Conservation (phyloP, 2,888 invertebrate genomes). For the Troides aeacus region DNA sequence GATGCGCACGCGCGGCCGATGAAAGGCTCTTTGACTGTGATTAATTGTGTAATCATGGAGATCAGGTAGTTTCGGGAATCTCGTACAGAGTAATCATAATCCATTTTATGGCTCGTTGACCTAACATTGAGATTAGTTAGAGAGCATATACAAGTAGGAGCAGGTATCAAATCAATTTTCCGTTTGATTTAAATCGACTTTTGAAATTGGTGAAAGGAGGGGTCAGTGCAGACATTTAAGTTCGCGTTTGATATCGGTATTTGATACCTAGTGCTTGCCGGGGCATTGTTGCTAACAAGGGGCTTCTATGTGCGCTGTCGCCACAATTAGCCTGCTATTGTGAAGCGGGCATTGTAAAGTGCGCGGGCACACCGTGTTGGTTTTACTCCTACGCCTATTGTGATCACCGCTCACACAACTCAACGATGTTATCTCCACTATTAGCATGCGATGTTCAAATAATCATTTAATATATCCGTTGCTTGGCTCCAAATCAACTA, state of each 20-base stretch:
- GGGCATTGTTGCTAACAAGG: constrained; percentile 49
- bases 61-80: constrained; percentile 70
- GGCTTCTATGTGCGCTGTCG: constrained; percentile 62
- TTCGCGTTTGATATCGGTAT: constrained; percentile 15
- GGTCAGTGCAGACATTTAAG: constrained; percentile 14
- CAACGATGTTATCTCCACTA: constrained; percentile 70
- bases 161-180: constrained; percentile 22
- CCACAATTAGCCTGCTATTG: constrained; percentile 76
- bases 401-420: constrained; percentile 62
- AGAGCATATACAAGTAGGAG: constrained; percentile 38
- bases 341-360: constrained; percentile 42
- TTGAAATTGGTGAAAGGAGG: constrained; percentile 20
- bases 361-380: constrained; percentile 64
- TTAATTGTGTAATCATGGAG: constrained; percentile 77
- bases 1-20: constrained; percentile 66
- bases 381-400: constrained; percentile 75
- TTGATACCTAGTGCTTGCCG: constrained; percentile 39
- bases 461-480: constrained; percentile 58
- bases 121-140: constrained; percentile 51
- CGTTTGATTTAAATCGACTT: constrained; percentile 11
- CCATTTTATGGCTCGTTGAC: constrained; percentile 73
- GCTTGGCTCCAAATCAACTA: constrained; percentile 47
- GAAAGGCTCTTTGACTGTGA: constrained; percentile 73
- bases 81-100: constrained; percentile 74
- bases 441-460: constrained; percentile 62